Conservation (phyloP, 2,888 invertebrate genomes). For the Philopedon plagiatum region DNA sequence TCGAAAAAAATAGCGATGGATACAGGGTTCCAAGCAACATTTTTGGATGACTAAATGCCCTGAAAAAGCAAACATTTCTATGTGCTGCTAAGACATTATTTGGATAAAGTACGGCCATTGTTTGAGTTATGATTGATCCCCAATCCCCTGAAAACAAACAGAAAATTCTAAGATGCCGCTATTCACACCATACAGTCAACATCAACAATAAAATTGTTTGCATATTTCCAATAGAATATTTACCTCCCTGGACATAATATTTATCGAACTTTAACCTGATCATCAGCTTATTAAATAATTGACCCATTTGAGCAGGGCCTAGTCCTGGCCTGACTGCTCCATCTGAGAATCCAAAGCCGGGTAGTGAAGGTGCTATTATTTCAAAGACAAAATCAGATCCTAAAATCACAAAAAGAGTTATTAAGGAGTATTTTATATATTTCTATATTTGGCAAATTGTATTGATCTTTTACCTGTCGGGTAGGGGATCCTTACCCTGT, state of each 20-base stretch:
- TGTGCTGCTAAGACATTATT: background rate
- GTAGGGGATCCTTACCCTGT: slow-evolving; percentile 50
- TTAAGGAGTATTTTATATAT: no score
- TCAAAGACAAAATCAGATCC: slow-evolving; percentile 74
- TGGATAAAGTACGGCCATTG: background rate
- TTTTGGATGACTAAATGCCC: background rate
- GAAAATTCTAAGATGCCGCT: no score
- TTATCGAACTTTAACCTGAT: slow-evolving; percentile 75
- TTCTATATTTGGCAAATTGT: no score
- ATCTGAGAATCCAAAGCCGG: slow-evolving; percentile 68
- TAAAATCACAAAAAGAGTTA: background rate
- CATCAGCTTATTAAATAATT: slow-evolving; percentile 80
- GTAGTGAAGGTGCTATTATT: slow-evolving; percentile 72
- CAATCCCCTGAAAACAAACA: background rate
- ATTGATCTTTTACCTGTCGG: no score
- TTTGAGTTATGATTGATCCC: background rate
- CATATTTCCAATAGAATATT: background rate
- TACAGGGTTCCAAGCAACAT: background rate
- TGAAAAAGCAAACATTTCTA: background rate
- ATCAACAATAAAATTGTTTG: background rate
- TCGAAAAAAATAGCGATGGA: background rate
- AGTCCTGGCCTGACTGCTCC: slow-evolving; percentile 75
- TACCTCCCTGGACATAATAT: slow-evolving; percentile 78
- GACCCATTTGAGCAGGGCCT: slow-evolving; percentile 72
- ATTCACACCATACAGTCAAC: background rate